Evolutionary conservation across 2,888 invertebrate species (phyloP).

Genomic region (Synergus umbraculus): DNA sequence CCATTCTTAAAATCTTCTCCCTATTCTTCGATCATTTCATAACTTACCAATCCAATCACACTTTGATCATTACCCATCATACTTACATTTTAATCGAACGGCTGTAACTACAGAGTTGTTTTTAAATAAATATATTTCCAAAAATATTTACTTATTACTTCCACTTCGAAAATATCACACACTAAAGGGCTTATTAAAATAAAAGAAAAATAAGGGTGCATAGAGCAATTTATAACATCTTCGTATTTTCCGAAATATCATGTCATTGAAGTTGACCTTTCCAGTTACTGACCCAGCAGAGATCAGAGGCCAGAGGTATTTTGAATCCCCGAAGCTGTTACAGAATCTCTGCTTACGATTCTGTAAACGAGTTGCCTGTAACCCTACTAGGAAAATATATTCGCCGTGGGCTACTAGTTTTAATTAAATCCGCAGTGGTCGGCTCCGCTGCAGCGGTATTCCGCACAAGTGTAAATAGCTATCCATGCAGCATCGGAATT

Average conservation of each 20-base stretch:
- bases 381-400: slow-evolving; percentile 65
- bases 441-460: not conserved
- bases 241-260: not conserved
- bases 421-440: slow-evolving; percentile 68
- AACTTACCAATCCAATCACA: not conserved
- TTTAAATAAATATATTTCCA: too few species aligned
- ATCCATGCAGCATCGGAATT: slow-evolving; percentile 2
- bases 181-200: too few species aligned
- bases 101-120: too few species aligned
- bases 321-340: not conserved
- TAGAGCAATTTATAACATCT: not conserved
- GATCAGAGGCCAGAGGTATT: not conserved
- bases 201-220: too few species aligned
- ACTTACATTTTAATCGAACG: not conserved
- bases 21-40: slow-evolving; percentile 23
- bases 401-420: slow-evolving; percentile 68
- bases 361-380: slow-evolving; percentile 55
- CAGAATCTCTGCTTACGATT: slow-evolving; percentile 1
- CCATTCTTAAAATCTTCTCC: slow-evolving; percentile 13
- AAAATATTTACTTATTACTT: too few species aligned
- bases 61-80: not conserved
- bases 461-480: slow-evolving; percentile 27
- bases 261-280: not conserved
- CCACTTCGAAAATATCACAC: too few species aligned
- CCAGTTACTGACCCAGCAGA: not conserved